These are phyloP conservation scores for Platysternon megacephalum DNA, from an alignment of 2,113 vertebrate genomes.

Conservation along the genomic window DNA sequence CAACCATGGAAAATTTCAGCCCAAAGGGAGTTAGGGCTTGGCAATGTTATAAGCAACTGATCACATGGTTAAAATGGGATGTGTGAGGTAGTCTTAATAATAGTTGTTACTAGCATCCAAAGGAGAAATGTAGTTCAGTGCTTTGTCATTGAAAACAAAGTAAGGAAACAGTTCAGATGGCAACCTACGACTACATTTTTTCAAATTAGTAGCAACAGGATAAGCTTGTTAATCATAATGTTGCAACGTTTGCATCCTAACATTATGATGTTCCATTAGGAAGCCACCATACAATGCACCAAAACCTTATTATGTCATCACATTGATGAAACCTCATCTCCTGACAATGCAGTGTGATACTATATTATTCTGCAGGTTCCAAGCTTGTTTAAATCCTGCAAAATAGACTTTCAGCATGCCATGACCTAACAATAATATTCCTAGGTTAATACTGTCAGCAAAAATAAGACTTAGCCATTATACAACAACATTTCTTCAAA, in stretches of 20 bases:
- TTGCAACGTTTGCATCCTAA: not conserved
- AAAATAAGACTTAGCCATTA: not conserved
- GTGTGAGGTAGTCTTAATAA: not conserved
- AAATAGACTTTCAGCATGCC: not conserved
- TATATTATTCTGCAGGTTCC: not conserved
- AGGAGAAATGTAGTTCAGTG: not conserved
- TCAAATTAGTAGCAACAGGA: not conserved
- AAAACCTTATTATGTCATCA: not conserved
- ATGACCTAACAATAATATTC: not conserved
- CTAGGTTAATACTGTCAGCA: not conserved
- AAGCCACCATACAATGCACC: not conserved
- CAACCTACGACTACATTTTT: not conserved
- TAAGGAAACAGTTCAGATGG: not conserved
- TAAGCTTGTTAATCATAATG: not conserved
- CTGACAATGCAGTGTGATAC: not conserved
- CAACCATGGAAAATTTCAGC: not conserved
- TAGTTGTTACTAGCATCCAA: not conserved
- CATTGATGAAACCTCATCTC: not conserved
- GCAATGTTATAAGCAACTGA: not conserved
- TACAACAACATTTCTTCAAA: not conserved
- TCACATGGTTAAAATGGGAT: not conserved
- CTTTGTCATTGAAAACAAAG: not conserved
- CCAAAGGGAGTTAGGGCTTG: not conserved
- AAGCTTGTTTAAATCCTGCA: not conserved
- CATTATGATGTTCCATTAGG: not conserved